phyloP scores from a whole-genome alignment of 2,888 invertebrate genomes.

The Volucella bombylans region DNA sequence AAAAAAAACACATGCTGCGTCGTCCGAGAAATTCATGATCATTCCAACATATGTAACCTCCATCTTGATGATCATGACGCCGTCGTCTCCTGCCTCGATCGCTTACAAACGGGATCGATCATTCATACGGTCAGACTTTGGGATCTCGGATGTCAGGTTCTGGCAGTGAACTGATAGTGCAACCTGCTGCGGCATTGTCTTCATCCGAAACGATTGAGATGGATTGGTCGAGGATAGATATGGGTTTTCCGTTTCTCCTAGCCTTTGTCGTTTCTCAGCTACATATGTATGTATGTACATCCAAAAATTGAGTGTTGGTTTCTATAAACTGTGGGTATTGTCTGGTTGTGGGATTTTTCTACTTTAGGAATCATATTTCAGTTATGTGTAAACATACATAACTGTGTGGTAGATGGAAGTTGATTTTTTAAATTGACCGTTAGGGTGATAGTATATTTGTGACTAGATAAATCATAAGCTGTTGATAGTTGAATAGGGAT shows the following conservation, averaged over 20 bases:
- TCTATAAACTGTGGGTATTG: slow-evolving; percentile 48
- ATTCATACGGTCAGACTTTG: slow-evolving; percentile 25
- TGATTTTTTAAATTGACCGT: slow-evolving; percentile 54
- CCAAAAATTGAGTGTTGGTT: slow-evolving; percentile 41
- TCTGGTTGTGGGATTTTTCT: slow-evolving; percentile 29
- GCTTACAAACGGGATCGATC: slow-evolving; percentile 57
- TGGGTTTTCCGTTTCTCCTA: slow-evolving; percentile 37
- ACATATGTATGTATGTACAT: no score
- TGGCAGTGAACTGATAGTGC: slow-evolving; percentile 37
- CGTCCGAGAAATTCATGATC: slow-evolving; percentile 32
- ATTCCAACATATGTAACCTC: not conserved
- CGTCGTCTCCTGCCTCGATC: not conserved
- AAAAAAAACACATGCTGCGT: slow-evolving; percentile 57
- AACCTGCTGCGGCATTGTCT: slow-evolving; percentile 73
- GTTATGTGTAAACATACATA: slow-evolving; percentile 35
- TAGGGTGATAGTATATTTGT: slow-evolving; percentile 24
- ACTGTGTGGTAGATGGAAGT: slow-evolving; percentile 15
- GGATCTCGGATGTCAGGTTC: slow-evolving; percentile 32
- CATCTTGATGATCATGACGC: not conserved
- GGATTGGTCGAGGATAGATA: slow-evolving; percentile 66
- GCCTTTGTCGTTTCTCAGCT: no score
- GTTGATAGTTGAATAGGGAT: slow-evolving; percentile 7
- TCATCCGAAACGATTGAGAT: slow-evolving; percentile 68
- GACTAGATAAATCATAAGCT: slow-evolving; percentile 32
- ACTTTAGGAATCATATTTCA: slow-evolving; percentile 44